phyloP scores from a whole-genome alignment of 2,888 invertebrate species.

The Scaptomyza caliginosa region DNA sequence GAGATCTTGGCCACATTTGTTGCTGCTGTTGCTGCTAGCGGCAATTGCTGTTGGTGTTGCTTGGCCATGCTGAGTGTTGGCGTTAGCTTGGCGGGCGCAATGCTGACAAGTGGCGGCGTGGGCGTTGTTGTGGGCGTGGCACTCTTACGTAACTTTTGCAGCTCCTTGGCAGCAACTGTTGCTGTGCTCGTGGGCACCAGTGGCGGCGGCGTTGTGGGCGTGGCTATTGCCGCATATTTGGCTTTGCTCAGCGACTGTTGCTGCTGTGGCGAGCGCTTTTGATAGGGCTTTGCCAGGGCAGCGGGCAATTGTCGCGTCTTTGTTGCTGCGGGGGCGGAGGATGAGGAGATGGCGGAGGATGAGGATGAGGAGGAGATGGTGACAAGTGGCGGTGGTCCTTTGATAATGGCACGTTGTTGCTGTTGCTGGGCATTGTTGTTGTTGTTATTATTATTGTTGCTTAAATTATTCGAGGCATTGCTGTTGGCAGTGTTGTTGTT shows the following conservation, averaged over 20 bases:
- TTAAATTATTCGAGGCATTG: constrained; percentile 63
- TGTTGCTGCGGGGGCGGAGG: constrained; percentile 11
- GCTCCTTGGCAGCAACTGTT: constrained; percentile 50
- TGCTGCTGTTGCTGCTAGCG: constrained; percentile 24
- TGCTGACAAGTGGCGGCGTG: constrained; percentile 80
- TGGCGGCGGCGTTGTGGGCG: constrained; percentile 81
- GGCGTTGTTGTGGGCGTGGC: constrained; percentile 54
- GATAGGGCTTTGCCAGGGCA: constrained; percentile 75
- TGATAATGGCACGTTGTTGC: constrained; percentile 57
- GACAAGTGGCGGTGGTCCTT: constrained; percentile 61
- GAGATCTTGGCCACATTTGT: constrained; percentile 45
- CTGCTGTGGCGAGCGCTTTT: constrained; percentile 60
- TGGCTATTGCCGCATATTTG: constrained; percentile 74
- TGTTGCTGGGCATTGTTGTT: constrained; percentile 56
- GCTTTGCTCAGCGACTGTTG: constrained; percentile 49
- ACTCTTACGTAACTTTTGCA: constrained; percentile 56
- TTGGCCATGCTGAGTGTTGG: constrained; percentile 60
- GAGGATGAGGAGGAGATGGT: constrained; percentile 49
- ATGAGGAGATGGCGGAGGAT: background rate
- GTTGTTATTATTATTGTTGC: constrained; percentile 58
- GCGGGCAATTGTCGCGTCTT: constrained; percentile 48
- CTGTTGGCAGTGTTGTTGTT: constrained; percentile 51
- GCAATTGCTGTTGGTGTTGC: constrained; percentile 28
- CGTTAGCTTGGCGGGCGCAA: constrained; percentile 66
- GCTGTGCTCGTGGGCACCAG: constrained; percentile 74